Evolutionary conservation across 2,113 vertebrate genomes (phyloP).

Genomic region (Phaethornis superciliosus): DNA sequence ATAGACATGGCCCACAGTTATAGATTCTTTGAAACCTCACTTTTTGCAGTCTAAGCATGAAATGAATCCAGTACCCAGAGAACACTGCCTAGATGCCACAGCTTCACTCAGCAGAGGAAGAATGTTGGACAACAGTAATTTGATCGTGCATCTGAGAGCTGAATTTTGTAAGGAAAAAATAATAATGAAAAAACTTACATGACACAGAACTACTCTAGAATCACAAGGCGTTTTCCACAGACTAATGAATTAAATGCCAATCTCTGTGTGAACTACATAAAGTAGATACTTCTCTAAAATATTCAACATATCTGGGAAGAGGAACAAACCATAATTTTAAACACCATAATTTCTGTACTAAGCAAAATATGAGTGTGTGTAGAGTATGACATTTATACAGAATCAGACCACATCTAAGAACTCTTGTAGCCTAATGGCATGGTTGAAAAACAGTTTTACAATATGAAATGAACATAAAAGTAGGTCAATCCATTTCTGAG

Average conservation of each 20-base stretch:
- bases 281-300: neutral
- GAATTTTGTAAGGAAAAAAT: neutral
- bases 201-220: neutral
- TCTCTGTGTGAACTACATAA: neutral
- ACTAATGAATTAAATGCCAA: neutral
- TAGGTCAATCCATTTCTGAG: neutral
- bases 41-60: neutral
- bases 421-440: neutral
- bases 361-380: neutral
- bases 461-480: neutral
- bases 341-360: neutral
- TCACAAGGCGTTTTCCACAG: neutral
- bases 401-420: neutral
- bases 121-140: neutral
- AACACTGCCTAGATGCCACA: neutral
- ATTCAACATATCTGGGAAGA: neutral
- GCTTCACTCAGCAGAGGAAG: neutral
- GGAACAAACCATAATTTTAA: neutral
- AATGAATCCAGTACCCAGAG: neutral
- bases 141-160: neutral
- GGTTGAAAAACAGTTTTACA: constrained; percentile 24
- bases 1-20: accelerated
- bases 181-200: neutral
- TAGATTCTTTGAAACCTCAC: neutral
- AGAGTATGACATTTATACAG: neutral